These are phyloP conservation scores for Dipodomys stephensi DNA, from an alignment of 2,113 vertebrate species.

Conservation along the genomic window DNA sequence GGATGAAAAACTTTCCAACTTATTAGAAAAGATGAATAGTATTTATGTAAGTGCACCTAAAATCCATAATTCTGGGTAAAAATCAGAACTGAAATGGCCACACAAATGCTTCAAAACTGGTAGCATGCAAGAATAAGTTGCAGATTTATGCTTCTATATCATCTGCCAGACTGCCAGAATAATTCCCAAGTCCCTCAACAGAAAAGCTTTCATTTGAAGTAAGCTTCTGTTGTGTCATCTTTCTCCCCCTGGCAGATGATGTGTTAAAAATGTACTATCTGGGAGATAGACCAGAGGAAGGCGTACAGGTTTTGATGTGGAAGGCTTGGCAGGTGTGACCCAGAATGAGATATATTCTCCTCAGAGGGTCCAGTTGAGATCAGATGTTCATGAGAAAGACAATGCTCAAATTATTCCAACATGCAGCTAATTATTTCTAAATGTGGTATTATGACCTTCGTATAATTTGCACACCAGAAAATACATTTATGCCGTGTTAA, in stretches of 20 bases:
- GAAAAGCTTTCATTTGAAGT: constrained; percentile 83
- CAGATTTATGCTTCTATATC: constrained; percentile 78
- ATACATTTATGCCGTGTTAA: constrained; percentile 59
- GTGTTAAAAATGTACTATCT: constrained; percentile 82
- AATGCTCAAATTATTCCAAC: constrained; percentile 42
- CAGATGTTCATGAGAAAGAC: constrained; percentile 73
- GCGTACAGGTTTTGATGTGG: constrained; percentile 77
- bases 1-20: background rate
- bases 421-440: constrained; percentile 80
- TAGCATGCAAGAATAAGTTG: constrained; percentile 74
- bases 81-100: constrained; percentile 45
- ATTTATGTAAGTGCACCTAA: constrained; percentile 21
- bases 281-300: constrained; percentile 77
- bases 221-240: constrained; percentile 83
- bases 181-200: constrained; percentile 78
- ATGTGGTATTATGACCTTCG: constrained; percentile 73
- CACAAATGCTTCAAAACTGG: constrained; percentile 63
- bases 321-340: constrained; percentile 65
- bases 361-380: constrained; percentile 63
- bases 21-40: background rate
- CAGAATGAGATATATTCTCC: constrained; percentile 64
- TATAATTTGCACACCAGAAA: constrained; percentile 70
- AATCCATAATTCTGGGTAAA: background rate
- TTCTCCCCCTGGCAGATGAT: constrained; percentile 80
- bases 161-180: constrained; percentile 79